phyloP scores from a whole-genome alignment of 2,888 invertebrate genomes.

The Xestoiulus laeticollis region DNA sequence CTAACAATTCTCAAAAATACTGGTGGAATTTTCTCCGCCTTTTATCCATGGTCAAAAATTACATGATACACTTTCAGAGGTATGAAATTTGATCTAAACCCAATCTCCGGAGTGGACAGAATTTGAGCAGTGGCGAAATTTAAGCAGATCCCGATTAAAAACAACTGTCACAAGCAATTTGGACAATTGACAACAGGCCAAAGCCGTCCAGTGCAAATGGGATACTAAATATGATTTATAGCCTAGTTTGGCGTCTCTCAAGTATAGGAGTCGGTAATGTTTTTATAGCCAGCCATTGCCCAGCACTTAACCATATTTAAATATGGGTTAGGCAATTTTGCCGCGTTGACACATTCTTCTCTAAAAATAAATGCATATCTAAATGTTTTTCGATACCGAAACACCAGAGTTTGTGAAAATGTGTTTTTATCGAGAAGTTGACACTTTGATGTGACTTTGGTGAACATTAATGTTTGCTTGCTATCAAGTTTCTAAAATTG shows the following conservation, averaged over 20 bases:
- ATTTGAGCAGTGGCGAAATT: neutral
- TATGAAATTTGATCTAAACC: neutral
- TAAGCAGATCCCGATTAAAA: neutral
- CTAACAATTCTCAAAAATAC: no score
- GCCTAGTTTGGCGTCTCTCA: neutral
- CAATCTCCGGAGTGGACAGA: neutral
- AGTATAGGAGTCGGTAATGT: neutral
- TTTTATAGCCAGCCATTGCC: neutral
- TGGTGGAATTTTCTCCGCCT: no score
- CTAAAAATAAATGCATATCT: neutral
- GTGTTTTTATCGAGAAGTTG: neutral
- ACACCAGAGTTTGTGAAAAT: neutral
- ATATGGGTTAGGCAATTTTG: neutral
- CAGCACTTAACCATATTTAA: neutral
- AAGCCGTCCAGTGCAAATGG: neutral
- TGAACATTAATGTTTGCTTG: no score
- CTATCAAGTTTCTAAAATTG: no score
- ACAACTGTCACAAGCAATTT: neutral
- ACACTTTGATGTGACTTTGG: neutral
- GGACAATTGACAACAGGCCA: constrained; percentile 13
- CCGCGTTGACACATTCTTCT: neutral
- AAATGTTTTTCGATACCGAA: neutral
- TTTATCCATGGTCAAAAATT: neutral
- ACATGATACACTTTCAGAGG: neutral
- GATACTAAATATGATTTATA: constrained; percentile 8